phyloP scores from a whole-genome alignment of 2,113 vertebrate genomes.

The Odontesthes bonariensis region DNA sequence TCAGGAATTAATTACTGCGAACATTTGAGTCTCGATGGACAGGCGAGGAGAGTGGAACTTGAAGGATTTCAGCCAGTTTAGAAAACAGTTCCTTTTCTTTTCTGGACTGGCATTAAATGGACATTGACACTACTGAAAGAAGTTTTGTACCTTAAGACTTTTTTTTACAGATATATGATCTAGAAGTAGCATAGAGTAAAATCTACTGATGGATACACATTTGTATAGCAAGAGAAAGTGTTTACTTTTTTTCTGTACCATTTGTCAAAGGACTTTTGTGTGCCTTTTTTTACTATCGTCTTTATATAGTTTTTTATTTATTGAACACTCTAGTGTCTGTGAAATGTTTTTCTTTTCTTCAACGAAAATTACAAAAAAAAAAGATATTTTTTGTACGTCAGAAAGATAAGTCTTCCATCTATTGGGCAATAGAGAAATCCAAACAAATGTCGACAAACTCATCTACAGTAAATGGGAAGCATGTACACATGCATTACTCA shows the following conservation, averaged over 20 bases:
- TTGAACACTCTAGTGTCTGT: conserved; percentile 87
- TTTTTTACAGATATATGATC: conserved; percentile 79
- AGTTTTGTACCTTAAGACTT: conserved; percentile 85
- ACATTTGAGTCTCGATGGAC: conserved; percentile 81
- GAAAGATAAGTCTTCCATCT: conserved; percentile 92
- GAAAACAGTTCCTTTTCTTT: conserved; percentile 60
- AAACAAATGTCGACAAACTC: conserved; percentile 78
- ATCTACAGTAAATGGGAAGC: conserved; percentile 54
- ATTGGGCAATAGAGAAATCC: conserved; percentile 92
- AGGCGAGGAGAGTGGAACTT: conserved; percentile 71
- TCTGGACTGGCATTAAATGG: conserved; percentile 79
- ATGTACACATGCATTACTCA: conserved; percentile 56
- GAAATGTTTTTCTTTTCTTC: conserved; percentile 77
- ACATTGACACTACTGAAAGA: conserved; percentile 90
- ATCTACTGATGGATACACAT: conserved; percentile 89
- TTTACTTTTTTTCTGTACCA: conserved; percentile 90
- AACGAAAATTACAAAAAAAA: conserved; percentile 74
- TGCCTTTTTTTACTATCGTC: conserved; percentile 99
- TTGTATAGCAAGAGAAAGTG: conserved; percentile 88
- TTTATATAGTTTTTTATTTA: conserved; percentile 92
- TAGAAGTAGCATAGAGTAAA: conserved; percentile 83
- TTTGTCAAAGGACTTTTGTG: conserved; percentile 97
- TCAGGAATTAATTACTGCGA: conserved; percentile 90
- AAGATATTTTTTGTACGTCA: conserved; percentile 87
- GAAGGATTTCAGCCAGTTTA: conserved; percentile 82